Percentiles rank a stretch among this genome's conserved stretches.
These are phyloP conservation scores for Clarias platycephalus DNA, from an alignment of 2,797 vertebrate genomes.

Conservation along the genomic window DNA sequence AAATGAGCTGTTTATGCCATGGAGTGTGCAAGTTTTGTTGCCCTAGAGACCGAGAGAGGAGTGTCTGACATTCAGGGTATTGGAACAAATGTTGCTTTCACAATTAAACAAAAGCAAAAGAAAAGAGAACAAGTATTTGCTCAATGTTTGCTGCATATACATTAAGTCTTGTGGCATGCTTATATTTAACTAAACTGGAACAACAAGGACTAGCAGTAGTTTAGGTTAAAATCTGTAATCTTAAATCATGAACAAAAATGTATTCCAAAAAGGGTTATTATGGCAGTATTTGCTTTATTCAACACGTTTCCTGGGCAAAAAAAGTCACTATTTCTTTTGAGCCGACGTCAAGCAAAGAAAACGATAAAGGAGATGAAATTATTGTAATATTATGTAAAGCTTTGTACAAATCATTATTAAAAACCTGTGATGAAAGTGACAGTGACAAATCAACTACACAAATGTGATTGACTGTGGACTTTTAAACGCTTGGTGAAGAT, in stretches of 20 bases:
- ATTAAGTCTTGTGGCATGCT: conserved; percentile 15
- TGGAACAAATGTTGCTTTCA: conserved; percentile 36
- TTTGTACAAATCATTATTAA: too few species aligned
- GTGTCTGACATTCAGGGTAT: conserved; percentile 28
- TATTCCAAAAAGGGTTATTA: not conserved
- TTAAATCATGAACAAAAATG: not conserved
- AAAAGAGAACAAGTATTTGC: conserved; percentile 1
- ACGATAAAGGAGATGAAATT: too few species aligned
- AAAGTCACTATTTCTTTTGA: too few species aligned
- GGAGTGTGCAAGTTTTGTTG: conserved; percentile 40
- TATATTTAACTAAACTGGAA: not conserved
- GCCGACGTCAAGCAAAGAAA: too few species aligned
- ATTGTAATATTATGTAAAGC: too few species aligned
- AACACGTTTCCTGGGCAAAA: too few species aligned
- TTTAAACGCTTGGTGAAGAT: too few species aligned
- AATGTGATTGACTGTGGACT: too few species aligned
- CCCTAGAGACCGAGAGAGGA: conserved; percentile 25
- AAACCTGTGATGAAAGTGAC: too few species aligned
- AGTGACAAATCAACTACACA: too few species aligned
- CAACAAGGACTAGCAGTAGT: not conserved
- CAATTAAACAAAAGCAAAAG: conserved; percentile 24
- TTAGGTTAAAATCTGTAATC: not conserved
- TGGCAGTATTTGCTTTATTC: not conserved
- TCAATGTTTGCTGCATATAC: conserved; percentile 27
- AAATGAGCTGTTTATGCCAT: conserved; percentile 49